These are phyloP conservation scores for Dolichallabes microphthalmus DNA, from an alignment of 2,113 vertebrate genomes.

Conservation along the genomic window DNA sequence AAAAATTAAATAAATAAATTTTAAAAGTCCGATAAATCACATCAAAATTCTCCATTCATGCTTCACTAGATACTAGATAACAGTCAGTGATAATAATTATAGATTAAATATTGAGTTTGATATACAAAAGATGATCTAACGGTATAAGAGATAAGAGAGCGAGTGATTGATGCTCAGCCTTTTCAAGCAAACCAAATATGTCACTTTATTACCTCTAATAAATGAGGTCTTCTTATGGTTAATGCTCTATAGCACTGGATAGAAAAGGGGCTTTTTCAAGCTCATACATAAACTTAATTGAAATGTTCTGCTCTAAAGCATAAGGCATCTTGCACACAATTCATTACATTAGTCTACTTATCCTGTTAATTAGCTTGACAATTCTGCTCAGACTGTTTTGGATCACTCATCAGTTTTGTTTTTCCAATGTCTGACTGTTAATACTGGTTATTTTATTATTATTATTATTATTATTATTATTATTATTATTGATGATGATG, in stretches of 20 bases:
- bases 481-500: neutral
- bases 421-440: neutral
- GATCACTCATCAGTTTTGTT: neutral
- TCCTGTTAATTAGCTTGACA: neutral
- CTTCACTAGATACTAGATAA: neutral
- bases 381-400: constrained; percentile 2
- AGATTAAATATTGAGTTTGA: neutral
- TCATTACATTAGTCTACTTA: neutral
- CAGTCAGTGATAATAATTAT: constrained; percentile 33
- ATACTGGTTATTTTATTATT: neutral
- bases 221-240: constrained; percentile 30
- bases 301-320: constrained; percentile 24
- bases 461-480: neutral
- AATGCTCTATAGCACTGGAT: constrained; percentile 20
- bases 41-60: neutral
- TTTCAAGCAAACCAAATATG: constrained; percentile 7
- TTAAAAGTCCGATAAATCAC: too few species aligned
- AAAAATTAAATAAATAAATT: neutral
- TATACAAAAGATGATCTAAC: neutral
- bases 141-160: neutral
- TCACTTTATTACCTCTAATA: constrained; percentile 27
- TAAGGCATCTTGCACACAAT: neutral
- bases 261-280: neutral
- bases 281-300: constrained; percentile 38
- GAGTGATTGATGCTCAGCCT: neutral